These are phyloP conservation scores for Semaprochilodus insignis DNA, from an alignment of 2,797 vertebrate genomes.

Conservation along the genomic window DNA sequence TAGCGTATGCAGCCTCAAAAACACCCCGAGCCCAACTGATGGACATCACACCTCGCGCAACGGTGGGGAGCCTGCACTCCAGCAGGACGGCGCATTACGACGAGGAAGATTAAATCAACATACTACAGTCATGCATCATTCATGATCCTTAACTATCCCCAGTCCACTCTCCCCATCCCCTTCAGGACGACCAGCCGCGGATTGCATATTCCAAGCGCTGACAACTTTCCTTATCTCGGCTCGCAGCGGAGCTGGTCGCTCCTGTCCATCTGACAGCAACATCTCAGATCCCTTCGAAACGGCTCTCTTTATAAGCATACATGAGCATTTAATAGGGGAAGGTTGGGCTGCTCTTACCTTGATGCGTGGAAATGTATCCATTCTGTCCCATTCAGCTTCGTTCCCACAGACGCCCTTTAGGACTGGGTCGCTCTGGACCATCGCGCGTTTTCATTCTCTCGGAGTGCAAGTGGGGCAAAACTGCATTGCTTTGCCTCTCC, in stretches of 20 bases:
- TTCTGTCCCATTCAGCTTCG: constrained; percentile 41
- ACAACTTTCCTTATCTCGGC: constrained; percentile 27
- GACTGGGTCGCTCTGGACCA: constrained; percentile 50
- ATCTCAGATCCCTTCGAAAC: not conserved
- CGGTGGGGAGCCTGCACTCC: not conserved
- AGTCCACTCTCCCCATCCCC: not conserved
- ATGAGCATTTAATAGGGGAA: not conserved
- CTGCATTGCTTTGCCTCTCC: not conserved
- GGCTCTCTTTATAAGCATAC: not conserved
- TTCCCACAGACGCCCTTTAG: constrained; percentile 41
- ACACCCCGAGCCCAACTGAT: not conserved
- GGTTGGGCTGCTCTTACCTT: constrained; percentile 56
- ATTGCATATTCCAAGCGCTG: not conserved
- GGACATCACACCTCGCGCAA: not conserved
- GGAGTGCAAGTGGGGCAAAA: constrained; percentile 37
- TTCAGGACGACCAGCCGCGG: not conserved
- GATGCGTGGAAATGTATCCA: constrained; percentile 50
- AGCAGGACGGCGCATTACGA: not conserved
- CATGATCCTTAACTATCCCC: not conserved
- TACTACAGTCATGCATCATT: constrained; percentile 2
- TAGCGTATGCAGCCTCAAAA: not conserved
- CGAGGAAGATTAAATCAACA: not conserved
- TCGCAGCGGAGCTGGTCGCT: too few species aligned
- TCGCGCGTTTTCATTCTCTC: constrained; percentile 45
- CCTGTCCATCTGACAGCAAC: not conserved